Conservation (phyloP, 2,797 vertebrate genomes). For the Anniella stebbinsi region DNA sequence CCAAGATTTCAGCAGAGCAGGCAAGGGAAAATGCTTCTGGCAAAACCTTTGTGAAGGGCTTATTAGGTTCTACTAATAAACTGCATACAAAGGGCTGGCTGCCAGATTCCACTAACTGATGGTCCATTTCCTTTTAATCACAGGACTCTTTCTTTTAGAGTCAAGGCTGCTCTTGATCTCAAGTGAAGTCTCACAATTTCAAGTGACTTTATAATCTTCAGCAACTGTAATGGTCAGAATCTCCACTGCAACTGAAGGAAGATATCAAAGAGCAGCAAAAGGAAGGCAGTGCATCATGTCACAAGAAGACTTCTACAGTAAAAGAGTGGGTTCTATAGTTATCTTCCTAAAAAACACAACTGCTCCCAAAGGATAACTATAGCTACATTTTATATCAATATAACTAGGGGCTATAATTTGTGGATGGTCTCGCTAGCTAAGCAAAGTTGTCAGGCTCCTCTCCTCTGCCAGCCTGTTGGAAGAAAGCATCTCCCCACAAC, state of each 20-base stretch:
- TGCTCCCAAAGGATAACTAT: not conserved
- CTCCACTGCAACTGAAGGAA: too few relatives aligned
- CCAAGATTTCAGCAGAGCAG: conserved; percentile 5
- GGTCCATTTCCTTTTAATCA: conserved; percentile 24
- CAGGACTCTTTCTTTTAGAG: not conserved
- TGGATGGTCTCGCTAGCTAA: not conserved
- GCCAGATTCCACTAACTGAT: not conserved
- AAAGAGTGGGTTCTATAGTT: not conserved
- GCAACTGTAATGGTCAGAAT: not conserved
- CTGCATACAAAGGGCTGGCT: not conserved
- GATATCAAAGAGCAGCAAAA: not conserved
- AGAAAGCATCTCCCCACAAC: not conserved
- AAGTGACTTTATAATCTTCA: not conserved
- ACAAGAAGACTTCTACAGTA: not conserved
- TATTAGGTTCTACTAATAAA: not conserved
- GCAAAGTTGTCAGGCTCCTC: not conserved
- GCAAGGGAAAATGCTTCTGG: not conserved
- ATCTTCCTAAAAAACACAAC: not conserved
- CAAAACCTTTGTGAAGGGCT: not conserved
- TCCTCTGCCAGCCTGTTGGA: not conserved
- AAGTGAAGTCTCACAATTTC: conserved; percentile 10
- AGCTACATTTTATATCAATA: not conserved
- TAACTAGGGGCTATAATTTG: not conserved
- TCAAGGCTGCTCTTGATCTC: conserved; percentile 1
- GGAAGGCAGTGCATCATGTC: not conserved